These are phyloP conservation scores for Acanthurus lineatus DNA, from an alignment of 2,797 vertebrate species.

Conservation along the genomic window DNA sequence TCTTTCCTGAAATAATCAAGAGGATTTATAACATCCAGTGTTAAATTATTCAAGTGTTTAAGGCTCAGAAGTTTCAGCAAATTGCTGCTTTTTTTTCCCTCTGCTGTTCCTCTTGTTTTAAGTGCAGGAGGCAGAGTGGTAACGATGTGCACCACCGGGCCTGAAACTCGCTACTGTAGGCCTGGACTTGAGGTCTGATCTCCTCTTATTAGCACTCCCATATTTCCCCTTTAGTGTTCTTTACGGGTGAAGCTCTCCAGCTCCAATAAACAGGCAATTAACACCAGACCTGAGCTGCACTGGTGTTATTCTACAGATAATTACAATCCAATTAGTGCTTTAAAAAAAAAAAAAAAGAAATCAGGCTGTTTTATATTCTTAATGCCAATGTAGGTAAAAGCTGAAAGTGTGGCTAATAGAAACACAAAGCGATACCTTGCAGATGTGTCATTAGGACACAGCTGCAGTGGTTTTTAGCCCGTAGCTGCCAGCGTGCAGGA, in stretches of 20 bases:
- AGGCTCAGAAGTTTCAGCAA: slow-evolving; percentile 80
- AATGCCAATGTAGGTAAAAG: slow-evolving; percentile 48
- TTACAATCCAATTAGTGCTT: slow-evolving; percentile 38
- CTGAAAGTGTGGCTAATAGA: slow-evolving; percentile 42
- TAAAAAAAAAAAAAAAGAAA: neutral
- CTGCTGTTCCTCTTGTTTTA: slow-evolving; percentile 46
- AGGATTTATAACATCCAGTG: slow-evolving; percentile 63
- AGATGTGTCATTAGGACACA: slow-evolving; percentile 62
- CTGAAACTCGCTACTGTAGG: slow-evolving; percentile 44
- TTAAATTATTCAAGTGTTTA: slow-evolving; percentile 84
- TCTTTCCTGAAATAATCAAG: slow-evolving; percentile 75
- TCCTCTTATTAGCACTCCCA: slow-evolving; percentile 47
- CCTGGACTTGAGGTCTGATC: slow-evolving; percentile 60
- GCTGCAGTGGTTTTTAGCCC: slow-evolving; percentile 55
- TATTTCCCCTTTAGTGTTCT: slow-evolving; percentile 15
- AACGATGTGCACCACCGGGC: slow-evolving; percentile 66
- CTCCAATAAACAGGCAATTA: slow-evolving; percentile 44
- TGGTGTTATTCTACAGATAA: slow-evolving; percentile 36
- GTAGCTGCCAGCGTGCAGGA: slow-evolving; percentile 52
- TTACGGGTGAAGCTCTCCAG: slow-evolving; percentile 5
- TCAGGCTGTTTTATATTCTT: slow-evolving; percentile 11
- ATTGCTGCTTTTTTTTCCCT: slow-evolving; percentile 66
- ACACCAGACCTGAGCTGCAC: neutral
- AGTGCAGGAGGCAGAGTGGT: slow-evolving; percentile 58
- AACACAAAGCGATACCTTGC: slow-evolving; percentile 58